Base-by-base conservation (phyloP, 2,888 invertebrate species). In the Eupithecia insigniata region DNA sequence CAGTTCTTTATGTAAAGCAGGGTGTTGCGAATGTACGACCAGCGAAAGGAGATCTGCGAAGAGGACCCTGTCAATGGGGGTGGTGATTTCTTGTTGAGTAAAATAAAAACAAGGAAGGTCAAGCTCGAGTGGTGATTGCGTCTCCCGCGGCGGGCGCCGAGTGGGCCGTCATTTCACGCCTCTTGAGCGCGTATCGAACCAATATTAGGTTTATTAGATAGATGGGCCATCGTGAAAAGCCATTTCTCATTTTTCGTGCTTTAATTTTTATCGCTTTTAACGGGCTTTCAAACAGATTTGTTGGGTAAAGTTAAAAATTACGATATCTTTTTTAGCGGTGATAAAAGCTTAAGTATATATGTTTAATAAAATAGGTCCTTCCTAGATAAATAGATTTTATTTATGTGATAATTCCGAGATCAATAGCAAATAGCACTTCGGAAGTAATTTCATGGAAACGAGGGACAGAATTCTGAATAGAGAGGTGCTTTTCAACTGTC, bases 131-230 rank as follows among this genome's bases (percentile, higher is more conserved):
- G 90, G 90, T 79, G 80, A 80, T 73, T 72, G 73, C 74, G 76
- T 74, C 81, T 79, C 83, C 84, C 84, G 80, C 80, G 74, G 67
- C 78, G 75, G 82, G 84, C 74, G 81, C 80, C 78, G 83, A 83
- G 84, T 79, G 85, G 84, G 84, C 85, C 87, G 86, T 92, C 89
- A 92, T 93, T 93, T 93, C 91, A 93, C 91, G 93, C 87, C 89
- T 90, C 92, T 92, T 92, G 91, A 87, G 84, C 92, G 92, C 91
- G 89, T 90, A 92, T 91, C 89, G 92, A 90, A 91, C 91, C 92
- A 93, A 91, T 92, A 93, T 92, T 92, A 91, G 90, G 90, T 92
- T 92, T 93, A 93, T 93, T 92, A 93, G 91, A 92, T 91, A 90
- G 91, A 92, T 90, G 87, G 88, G 85, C 85, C 85, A 85, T 85